Base-by-base conservation (phyloP, 2,113 vertebrate genomes). In the Lycocorax pyrrhopterus region DNA sequence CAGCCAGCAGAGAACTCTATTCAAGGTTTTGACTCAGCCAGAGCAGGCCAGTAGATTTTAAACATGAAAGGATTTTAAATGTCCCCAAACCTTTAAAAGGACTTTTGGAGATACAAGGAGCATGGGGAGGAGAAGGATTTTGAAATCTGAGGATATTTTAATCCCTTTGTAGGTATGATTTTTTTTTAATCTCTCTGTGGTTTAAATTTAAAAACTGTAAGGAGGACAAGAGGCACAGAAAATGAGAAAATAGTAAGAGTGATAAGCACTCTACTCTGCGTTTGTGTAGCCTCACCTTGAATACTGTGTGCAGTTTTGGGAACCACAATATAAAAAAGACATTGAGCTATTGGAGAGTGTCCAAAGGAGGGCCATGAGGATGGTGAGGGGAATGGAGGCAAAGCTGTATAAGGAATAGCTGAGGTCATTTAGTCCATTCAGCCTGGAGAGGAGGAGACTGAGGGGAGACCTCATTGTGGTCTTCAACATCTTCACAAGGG, bases 361-460 rank as follows among this genome's bases (percentile, higher is more conserved):
- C 39, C 46, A 46, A 30, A 82, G 29, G 7, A 68, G 11, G 25
- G 4, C 46, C 16, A 15, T 12, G 46, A 75, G 13, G 25, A 26
- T 46, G 25, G 20, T 66, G 53, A 74, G 4, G 10, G 52, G 8
- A 3, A 44, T 52, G 7, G 16, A 81, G 37, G 22, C 4, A 5
- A 73, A 82, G 23, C 52, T 2, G 0, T 60, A 8, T 4, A 4
- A 67, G 53, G 19, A 74, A 1, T 0, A 3, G 8, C 33, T 67
- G 87, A 75, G 23, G 19, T 46, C 7, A 12, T 16, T 67, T 52
- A 16, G 5, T 25, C 16, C 74, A 16, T n/a, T 74, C 46, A 53
- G 39, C 46, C 43, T 39, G 23, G 19, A 72, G 33, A 55, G 39
- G 27, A 62, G 35, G 18, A 59, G 9, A 39, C 29, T 46, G 11